A percentile compares a stretch with the other conserved stretches of the same genome.
Evolutionary conservation across 2,888 invertebrate species (phyloP).

Genomic region (Stramonita haemastoma): DNA sequence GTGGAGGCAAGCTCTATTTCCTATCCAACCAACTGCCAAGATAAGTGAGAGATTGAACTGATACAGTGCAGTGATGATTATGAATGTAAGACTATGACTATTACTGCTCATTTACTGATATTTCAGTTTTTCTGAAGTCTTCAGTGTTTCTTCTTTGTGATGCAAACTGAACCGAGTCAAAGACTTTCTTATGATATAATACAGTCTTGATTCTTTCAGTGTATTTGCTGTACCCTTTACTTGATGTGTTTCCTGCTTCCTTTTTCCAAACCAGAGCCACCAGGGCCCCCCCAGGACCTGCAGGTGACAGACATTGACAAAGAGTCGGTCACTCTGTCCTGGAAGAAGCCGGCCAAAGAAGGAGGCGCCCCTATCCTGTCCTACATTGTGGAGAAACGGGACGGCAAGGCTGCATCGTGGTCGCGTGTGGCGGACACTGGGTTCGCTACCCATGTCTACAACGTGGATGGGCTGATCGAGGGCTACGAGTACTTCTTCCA

Average conservation of each 20-base stretch:
- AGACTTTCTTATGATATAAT: no score
- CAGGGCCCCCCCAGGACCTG: slow-evolving; percentile 75
- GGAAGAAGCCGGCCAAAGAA: slow-evolving; percentile 79
- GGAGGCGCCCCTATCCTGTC: slow-evolving; percentile 78
- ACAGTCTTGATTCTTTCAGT: not conserved
- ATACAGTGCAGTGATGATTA: no score
- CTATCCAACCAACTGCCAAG: no score
- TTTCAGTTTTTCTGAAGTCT: no score
- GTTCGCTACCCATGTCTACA: slow-evolving; percentile 80
- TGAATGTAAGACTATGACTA: no score
- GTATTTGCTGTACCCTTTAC: not conserved
- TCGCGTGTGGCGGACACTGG: slow-evolving; percentile 65
- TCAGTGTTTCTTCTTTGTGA: no score
- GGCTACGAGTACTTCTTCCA: slow-evolving; percentile 91
- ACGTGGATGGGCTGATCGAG: slow-evolving; percentile 83
- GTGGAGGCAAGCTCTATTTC: no score
- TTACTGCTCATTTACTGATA: no score
- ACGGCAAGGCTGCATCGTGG: slow-evolving; percentile 67
- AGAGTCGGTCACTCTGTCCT: slow-evolving; percentile 79
- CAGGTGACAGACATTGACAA: slow-evolving; percentile 78
- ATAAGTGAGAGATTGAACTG: no score
- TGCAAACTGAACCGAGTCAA: no score
- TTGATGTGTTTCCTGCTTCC: not conserved
- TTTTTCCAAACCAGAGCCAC: slow-evolving; percentile 67
- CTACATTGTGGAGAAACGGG: slow-evolving; percentile 88